Conservation (phyloP, 2,113 vertebrate species). For the Sander vitreus region DNA sequence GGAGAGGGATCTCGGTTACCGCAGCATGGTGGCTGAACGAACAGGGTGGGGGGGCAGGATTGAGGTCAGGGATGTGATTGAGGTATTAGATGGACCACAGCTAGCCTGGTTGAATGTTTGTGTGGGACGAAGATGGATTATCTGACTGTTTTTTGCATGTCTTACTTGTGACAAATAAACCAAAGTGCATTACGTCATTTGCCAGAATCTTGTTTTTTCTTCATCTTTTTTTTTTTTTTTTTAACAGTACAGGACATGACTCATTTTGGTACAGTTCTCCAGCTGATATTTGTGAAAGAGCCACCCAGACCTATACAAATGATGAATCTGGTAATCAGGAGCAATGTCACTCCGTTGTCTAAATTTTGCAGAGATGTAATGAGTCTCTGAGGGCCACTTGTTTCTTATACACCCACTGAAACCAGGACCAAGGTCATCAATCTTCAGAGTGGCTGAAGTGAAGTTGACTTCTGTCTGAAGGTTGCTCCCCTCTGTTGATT, state of each 20-base stretch:
- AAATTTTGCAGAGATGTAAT: conserved; percentile 65
- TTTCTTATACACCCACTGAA: conserved; percentile 67
- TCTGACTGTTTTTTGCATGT: conserved; percentile 48
- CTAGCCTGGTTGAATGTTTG: conserved; percentile 61
- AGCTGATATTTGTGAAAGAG: conserved; percentile 59
- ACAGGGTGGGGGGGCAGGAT: conserved; percentile 49
- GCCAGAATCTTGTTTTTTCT: not conserved
- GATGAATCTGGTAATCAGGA: conserved; percentile 68
- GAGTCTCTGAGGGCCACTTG: conserved; percentile 76
- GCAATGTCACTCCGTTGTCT: conserved; percentile 58
- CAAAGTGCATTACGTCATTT: not conserved
- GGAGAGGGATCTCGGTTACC: conserved; percentile 43
- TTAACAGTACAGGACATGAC: not conserved
- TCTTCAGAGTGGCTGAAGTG: conserved; percentile 66
- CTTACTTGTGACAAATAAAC: conserved; percentile 31
- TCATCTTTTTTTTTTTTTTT: not conserved
- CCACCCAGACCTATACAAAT: conserved; percentile 57
- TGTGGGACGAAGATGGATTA: conserved; percentile 66
- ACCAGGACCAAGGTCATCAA: conserved; percentile 64
- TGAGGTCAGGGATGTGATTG: conserved; percentile 73
- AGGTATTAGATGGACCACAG: conserved; percentile 71
- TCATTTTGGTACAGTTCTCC: conserved; percentile 32
- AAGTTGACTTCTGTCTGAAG: conserved; percentile 63
- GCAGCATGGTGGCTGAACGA: conserved; percentile 47
- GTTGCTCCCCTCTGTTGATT: conserved; percentile 56